These are phyloP conservation scores for Hirtodrosophila histrioides DNA, from an alignment of 2,888 invertebrate genomes.

Conservation along the genomic window DNA sequence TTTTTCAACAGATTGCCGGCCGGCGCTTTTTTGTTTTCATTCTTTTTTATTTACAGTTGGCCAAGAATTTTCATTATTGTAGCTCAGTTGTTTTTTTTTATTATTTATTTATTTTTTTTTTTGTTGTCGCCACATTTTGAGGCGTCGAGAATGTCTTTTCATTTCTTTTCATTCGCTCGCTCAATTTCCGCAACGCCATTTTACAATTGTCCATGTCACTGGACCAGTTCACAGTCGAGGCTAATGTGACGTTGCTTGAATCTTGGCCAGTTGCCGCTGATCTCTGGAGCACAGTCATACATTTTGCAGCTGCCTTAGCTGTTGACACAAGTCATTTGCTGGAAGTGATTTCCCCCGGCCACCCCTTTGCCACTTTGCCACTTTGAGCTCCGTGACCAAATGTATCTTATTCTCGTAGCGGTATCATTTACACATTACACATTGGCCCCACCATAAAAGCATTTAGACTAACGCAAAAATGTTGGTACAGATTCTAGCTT, in stretches of 20 bases:
- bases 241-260: conserved; percentile 27
- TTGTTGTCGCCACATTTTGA: conserved; percentile 29
- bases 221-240: conserved; percentile 23
- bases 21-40: conserved; percentile 30
- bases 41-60: conserved; percentile 51
- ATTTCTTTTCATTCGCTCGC: conserved; percentile 60
- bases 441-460: conserved; percentile 29
- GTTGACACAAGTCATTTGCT: conserved; percentile 79
- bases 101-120: conserved; percentile 41
- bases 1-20: conserved; percentile 47
- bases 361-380: conserved; percentile 15
- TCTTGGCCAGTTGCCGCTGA: conserved; percentile 45
- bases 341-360: conserved; percentile 51
- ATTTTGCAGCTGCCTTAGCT: conserved; percentile 54
- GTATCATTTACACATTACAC: conserved; percentile 69
- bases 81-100: conserved; percentile 9
- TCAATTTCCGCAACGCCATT: conserved; percentile 78
- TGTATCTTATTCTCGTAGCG: conserved; percentile 43
- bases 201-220: conserved; percentile 63
- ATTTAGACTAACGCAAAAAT: conserved; percentile 51
- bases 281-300: conserved; percentile 41
- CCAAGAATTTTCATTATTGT: conserved; percentile 50
- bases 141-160: conserved; percentile 41
- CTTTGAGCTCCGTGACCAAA: conserved; percentile 64
- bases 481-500: conserved; percentile 33